Conservation (phyloP, 1,140 invertebrate species). For the Thaumatotibia leucotreta region DNA sequence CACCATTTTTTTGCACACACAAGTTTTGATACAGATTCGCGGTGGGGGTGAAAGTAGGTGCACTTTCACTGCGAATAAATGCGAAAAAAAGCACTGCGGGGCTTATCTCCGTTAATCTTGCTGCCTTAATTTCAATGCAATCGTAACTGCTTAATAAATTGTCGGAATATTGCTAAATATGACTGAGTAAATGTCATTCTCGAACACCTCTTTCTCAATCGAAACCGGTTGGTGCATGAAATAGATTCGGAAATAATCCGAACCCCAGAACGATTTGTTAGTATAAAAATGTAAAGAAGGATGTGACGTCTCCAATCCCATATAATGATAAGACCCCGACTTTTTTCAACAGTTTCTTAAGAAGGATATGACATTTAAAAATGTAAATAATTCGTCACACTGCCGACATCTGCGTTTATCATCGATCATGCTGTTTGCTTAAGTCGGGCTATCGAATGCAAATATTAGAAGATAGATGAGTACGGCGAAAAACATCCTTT, state of each 20-base stretch:
- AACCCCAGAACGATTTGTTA: background rate
- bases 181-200: background rate
- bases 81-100: background rate
- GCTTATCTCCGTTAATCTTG: conserved; percentile 8
- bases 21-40: conserved; percentile 57
- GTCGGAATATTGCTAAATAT: background rate
- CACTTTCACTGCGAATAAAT: conserved; percentile 34
- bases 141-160: background rate
- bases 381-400: conserved; percentile 11
- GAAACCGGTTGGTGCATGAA: background rate
- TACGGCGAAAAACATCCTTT: background rate
- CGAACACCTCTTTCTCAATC: background rate
- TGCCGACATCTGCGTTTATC: background rate
- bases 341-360: conserved; percentile 4
- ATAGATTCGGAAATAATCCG: background rate
- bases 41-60: conserved; percentile 37
- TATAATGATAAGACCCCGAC: conserved; percentile 6
- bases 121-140: background rate
- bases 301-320: conserved; percentile 8
- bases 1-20: conserved; percentile 53
- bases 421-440: conserved; percentile 9
- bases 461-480: background rate
- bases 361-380: conserved; percentile 10
- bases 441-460: background rate
- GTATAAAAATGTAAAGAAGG: conserved; percentile 8